These are phyloP conservation scores for Empidonax traillii DNA, from an alignment of 2,113 vertebrate genomes.

Conservation along the genomic window DNA sequence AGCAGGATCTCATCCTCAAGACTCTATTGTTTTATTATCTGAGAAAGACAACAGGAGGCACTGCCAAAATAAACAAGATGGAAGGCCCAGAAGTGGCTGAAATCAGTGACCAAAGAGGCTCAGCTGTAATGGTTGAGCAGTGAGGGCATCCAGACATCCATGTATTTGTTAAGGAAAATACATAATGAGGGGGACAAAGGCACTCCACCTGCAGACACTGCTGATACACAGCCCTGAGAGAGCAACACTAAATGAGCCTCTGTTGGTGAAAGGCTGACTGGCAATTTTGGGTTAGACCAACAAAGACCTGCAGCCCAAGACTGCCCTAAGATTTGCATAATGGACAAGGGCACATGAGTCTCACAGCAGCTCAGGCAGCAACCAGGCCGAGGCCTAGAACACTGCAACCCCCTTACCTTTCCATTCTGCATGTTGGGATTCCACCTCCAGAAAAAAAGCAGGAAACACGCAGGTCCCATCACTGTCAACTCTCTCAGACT, in stretches of 20 bases:
- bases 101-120: accelerated
- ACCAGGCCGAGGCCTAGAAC: accelerated
- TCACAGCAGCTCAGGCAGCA: accelerated
- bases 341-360: accelerated
- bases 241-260: accelerated
- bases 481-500: accelerated
- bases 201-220: accelerated
- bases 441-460: accelerated
- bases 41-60: accelerated
- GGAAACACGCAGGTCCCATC: accelerated
- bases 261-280: accelerated
- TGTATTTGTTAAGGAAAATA: accelerated
- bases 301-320: accelerated
- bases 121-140: accelerated
- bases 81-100: accelerated
- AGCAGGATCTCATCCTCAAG: background rate
- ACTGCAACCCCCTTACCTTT: accelerated
- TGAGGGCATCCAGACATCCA: accelerated
- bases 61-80: accelerated
- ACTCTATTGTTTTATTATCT: accelerated
- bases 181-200: accelerated
- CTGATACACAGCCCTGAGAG: background rate
- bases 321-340: accelerated
- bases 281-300: accelerated
- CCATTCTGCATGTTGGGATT: accelerated